Conservation (phyloP, 37 sponge, comb jelly and placozoan species). For the Tethya wilhelma region DNA sequence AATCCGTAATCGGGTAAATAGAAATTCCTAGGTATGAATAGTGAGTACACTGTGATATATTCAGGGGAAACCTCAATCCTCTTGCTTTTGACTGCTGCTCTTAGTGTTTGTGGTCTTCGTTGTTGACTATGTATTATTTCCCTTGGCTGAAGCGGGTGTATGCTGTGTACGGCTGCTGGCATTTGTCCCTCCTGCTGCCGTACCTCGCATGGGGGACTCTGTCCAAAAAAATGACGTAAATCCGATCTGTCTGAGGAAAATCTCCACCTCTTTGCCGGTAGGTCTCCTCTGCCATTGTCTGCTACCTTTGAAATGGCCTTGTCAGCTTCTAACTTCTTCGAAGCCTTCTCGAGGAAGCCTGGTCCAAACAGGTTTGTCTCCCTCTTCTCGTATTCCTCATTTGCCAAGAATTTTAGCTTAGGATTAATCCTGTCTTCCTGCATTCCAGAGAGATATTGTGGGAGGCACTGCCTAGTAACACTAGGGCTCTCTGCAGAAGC, state of each 20-base stretch:
- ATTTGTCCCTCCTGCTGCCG: slow-evolving; percentile 14
- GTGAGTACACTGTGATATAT: too few species aligned
- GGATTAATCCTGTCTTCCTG: slow-evolving; percentile 18
- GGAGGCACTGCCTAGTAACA: slow-evolving; percentile 18
- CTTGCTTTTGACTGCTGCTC: too few species aligned
- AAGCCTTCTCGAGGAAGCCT: too few species aligned
- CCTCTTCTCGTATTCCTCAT: slow-evolving; percentile 28
- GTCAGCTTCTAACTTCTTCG: slow-evolving; percentile 17
- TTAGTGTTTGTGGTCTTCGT: too few species aligned
- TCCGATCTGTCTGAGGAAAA: not conserved
- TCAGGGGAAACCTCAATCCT: too few species aligned
- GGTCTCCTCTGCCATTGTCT: not conserved
- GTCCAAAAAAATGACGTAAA: slow-evolving; percentile 29
- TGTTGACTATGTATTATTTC: too few species aligned
- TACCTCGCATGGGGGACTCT: slow-evolving; percentile 20
- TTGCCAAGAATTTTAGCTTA: slow-evolving; percentile 24
- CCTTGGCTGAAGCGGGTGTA: too few species aligned
- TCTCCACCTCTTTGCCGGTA: not conserved
- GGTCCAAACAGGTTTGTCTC: slow-evolving; percentile 28
- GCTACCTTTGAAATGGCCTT: slow-evolving; percentile 23
- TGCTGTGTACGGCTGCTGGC: not conserved
- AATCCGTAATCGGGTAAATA: too few species aligned
- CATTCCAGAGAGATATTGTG: slow-evolving; percentile 12
- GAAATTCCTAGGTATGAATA: too few species aligned
- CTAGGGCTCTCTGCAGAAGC: slow-evolving; percentile 21